Evolutionary conservation across 2,888 invertebrate species (phyloP).

Genomic region (Peribatodes rhomboidaria): DNA sequence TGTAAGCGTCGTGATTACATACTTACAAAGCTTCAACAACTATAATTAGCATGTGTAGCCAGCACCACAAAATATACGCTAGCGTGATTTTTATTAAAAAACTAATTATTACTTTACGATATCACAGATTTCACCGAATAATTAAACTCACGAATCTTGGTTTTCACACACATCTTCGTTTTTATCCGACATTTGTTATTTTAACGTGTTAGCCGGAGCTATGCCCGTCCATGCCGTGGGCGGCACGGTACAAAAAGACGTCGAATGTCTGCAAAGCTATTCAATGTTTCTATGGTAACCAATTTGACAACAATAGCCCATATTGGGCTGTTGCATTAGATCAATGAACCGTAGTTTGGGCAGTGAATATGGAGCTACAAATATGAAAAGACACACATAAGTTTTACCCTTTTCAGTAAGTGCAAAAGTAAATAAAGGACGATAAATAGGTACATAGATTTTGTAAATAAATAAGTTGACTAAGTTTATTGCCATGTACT

Average conservation of each 20-base stretch:
- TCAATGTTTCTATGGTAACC: conserved; percentile 81
- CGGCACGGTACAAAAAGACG: conserved; percentile 47
- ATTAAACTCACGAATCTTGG: conserved; percentile 51
- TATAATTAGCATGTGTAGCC: conserved; percentile 29
- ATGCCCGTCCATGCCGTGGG: conserved; percentile 39
- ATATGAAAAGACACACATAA: neutral
- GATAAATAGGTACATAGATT: no score
- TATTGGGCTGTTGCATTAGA: conserved; percentile 22
- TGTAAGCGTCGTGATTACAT: conserved; percentile 18
- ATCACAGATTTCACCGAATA: conserved; percentile 46
- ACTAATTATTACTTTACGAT: conserved; percentile 24
- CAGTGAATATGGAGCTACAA: neutral
- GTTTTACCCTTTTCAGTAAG: no score
- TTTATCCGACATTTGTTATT: conserved; percentile 42
- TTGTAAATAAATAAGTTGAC: neutral
- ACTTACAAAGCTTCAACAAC: conserved; percentile 33
- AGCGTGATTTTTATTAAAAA: conserved; percentile 28
- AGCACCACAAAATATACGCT: conserved; percentile 23
- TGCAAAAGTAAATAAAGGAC: no score
- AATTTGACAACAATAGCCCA: conserved; percentile 68
- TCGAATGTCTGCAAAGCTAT: conserved; percentile 63
- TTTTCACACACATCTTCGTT: conserved; percentile 49
- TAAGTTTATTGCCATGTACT: neutral
- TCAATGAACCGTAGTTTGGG: conserved; percentile 27
- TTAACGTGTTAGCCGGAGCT: conserved; percentile 29